phyloP scores from a whole-genome alignment of 2,113 vertebrate genomes.

The Heterocephalus glaber region DNA sequence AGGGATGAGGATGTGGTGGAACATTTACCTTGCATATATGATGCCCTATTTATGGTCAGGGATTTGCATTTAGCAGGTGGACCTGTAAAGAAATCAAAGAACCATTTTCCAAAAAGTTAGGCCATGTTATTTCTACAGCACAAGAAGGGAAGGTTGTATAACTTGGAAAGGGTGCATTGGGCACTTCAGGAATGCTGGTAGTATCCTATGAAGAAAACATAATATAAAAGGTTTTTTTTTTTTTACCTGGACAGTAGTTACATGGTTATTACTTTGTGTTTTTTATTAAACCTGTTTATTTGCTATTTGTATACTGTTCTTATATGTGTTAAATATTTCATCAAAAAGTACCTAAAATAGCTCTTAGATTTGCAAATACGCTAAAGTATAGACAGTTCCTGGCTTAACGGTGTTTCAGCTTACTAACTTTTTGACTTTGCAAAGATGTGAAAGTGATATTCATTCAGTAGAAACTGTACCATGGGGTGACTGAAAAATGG shows the following conservation, averaged over 20 bases:
- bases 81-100: not conserved
- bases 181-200: not conserved
- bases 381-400: not conserved
- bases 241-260: not conserved
- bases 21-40: too few relatives aligned
- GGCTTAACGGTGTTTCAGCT: not conserved
- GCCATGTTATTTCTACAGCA: not conserved
- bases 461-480: not conserved
- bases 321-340: not conserved
- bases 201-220: not conserved
- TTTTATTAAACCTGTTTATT: not conserved
- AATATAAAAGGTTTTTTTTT: not conserved
- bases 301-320: not conserved
- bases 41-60: not conserved
- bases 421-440: not conserved
- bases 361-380: not conserved
- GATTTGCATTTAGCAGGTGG: not conserved
- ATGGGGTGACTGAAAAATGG: not conserved
- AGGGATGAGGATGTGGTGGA: too few relatives aligned
- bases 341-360: slow-evolving; percentile 24
- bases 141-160: not conserved
- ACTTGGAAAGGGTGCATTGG: not conserved
- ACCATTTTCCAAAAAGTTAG: not conserved
- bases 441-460: not conserved
- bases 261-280: not conserved